These are phyloP conservation scores for Brachyptera risi DNA, from an alignment of 2,888 invertebrate genomes.

Conservation along the genomic window DNA sequence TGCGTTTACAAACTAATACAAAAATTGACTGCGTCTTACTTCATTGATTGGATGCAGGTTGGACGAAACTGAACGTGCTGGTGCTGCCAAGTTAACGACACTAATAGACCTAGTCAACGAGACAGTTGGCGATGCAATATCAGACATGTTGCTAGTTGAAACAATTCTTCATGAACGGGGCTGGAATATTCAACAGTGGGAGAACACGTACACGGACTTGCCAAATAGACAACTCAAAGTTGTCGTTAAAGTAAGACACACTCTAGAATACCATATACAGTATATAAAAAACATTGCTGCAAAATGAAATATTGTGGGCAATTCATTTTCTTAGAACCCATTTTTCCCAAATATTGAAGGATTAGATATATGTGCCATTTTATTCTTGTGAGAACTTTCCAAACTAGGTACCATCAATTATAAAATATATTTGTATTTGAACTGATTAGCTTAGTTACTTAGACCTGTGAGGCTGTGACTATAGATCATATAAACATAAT, in stretches of 20 bases:
- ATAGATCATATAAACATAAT: too few species aligned
- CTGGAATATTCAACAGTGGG: conserved; percentile 78
- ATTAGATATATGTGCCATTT: too few species aligned
- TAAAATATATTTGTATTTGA: too few species aligned
- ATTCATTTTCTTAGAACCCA: background rate
- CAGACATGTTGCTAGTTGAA: conserved; percentile 92
- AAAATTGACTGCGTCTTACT: too few species aligned
- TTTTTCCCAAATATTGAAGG: background rate
- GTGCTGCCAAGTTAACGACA: conserved; percentile 60
- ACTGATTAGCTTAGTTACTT: too few species aligned
- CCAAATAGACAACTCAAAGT: conserved; percentile 88
- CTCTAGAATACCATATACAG: too few species aligned
- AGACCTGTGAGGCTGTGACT: too few species aligned
- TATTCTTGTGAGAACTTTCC: too few species aligned
- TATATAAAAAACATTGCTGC: too few species aligned
- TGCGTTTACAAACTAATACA: too few species aligned
- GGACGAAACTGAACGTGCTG: conserved; percentile 41
- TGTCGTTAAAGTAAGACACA: conserved; percentile 59
- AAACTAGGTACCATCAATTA: too few species aligned
- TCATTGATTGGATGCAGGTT: background rate
- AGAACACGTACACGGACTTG: conserved; percentile 73
- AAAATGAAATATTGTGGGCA: too few species aligned
- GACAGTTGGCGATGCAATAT: conserved; percentile 95
- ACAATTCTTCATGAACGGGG: conserved; percentile 78
- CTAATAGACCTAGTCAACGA: conserved; percentile 88